Evolutionary conservation across 2,888 invertebrate genomes (phyloP), one percentile per base, ranked within the genome.

Genomic region (Campoletis raptor): DNA sequence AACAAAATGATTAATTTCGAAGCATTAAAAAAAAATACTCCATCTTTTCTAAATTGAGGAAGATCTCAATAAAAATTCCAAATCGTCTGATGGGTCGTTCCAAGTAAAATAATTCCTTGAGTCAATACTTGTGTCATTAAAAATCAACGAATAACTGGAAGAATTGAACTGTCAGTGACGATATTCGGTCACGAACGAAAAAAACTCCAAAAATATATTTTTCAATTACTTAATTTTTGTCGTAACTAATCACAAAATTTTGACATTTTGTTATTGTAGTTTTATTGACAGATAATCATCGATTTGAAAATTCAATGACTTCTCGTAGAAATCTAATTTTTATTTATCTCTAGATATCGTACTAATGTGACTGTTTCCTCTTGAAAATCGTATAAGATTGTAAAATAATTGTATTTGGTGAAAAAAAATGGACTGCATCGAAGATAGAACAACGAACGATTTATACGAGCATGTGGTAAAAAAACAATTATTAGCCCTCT

Each of bases 401-500:
- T 12, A 37, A 30, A 30, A 77, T 21, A n/a, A 66, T 81, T 40
- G 69, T 74, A 67, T 45, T 61, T 52, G 40, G 36, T 48, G 8
- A 64, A 48, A 52, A 48, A 42, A 30, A 30, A 30, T 45, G 10
- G 10, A 48, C 52, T 48, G 48, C 52, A 81, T 66, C 61, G 57
- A 54, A 80, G 67, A 78, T 84, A 42, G 48, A 21, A 69, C 42
- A 81, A 70, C 78, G 42, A 81, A 70, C 78, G 81, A 78, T 84
- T 42, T 61, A 57, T 72, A 45, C 37, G 30, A 42, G 66, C 78
- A 67, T 82, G 64, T 54, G 30, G 67, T 21, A 24, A 37, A 81
- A 69, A 64, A 74, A 72, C 81, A 86, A 84, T 86, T 79, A 84
- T 82, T 24, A 81, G 84, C 81, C 86, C 86, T 86, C 86, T 61